These are phyloP conservation scores for Acrossocheilus fasciatus DNA, from an alignment of 2,797 vertebrate genomes.

Conservation along the genomic window DNA sequence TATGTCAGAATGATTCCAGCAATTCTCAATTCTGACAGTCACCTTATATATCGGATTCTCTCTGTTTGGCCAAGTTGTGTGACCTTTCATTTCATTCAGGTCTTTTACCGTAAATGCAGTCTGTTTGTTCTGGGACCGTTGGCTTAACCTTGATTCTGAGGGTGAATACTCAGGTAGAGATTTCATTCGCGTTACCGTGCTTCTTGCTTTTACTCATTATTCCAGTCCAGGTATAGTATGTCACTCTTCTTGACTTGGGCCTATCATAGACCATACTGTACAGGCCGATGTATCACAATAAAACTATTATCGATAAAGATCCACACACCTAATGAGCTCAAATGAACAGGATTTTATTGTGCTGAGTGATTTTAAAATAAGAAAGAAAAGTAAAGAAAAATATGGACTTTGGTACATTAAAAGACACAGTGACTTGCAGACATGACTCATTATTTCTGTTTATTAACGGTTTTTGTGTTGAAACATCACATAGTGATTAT, in stretches of 20 bases:
- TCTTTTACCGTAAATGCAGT: slow-evolving; percentile 43
- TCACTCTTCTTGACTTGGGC: background rate
- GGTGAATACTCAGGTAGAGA: background rate
- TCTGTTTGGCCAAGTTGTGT: background rate
- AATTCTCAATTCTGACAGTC: background rate
- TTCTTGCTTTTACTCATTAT: slow-evolving; percentile 9
- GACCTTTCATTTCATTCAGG: background rate
- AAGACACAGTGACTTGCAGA: slow-evolving; percentile 9
- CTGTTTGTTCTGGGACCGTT: slow-evolving; percentile 41
- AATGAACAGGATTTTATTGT: background rate
- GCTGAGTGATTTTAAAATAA: background rate
- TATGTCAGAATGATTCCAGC: background rate
- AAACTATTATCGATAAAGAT: background rate
- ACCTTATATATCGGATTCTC: background rate
- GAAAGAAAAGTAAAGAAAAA: background rate
- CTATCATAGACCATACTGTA: background rate
- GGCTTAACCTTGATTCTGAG: slow-evolving; percentile 43
- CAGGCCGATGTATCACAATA: background rate
- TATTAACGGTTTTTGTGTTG: background rate
- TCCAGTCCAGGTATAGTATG: background rate
- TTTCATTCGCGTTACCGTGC: slow-evolving; percentile 35
- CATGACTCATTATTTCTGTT: slow-evolving; percentile 21
- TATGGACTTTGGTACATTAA: background rate
- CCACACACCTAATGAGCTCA: background rate
- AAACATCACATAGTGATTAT: background rate